phyloP scores from a whole-genome alignment of 2,113 vertebrate species.

The Cettia cetti region DNA sequence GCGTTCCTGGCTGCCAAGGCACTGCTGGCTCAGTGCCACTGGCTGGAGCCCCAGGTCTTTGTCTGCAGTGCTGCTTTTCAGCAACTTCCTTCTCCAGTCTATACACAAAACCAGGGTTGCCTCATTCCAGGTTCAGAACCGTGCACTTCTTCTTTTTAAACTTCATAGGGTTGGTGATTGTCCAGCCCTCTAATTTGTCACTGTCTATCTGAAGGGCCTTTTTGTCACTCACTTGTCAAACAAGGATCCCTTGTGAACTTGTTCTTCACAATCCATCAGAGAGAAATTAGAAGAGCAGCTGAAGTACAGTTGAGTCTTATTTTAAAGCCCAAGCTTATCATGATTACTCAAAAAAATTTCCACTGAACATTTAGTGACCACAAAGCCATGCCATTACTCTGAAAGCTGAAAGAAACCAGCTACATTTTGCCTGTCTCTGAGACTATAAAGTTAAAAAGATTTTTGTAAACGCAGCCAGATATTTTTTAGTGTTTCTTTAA shows the following conservation, averaged over 20 bases:
- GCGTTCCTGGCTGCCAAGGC: not conserved
- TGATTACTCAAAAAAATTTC: not conserved
- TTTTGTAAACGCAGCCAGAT: slow-evolving; percentile 9
- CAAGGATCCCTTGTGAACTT: not conserved
- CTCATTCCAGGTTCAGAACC: not conserved
- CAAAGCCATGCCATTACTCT: not conserved
- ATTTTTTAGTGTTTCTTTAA: slow-evolving; percentile 54
- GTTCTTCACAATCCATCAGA: not conserved
- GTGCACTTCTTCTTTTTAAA: not conserved
- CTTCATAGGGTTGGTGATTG: too few relatives aligned
- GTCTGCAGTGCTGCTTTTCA: not conserved
- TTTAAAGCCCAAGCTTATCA: not conserved
- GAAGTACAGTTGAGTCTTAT: not conserved
- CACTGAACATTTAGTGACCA: not conserved
- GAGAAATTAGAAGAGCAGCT: not conserved
- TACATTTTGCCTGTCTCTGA: slow-evolving; percentile 16
- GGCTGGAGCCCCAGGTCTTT: not conserved
- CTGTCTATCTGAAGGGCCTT: not conserved
- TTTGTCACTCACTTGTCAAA: not conserved
- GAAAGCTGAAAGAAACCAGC: not conserved
- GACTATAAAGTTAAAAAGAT: not conserved
- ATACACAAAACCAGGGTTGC: rapidly evolving
- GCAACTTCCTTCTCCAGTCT: not conserved
- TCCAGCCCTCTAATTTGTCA: not conserved
- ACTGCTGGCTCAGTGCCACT: too few relatives aligned